A percentile compares a stretch with the other conserved stretches of the same genome.
Evolutionary conservation across 2,888 invertebrate species (phyloP).

Genomic region (Nipponacmea schrenckii): DNA sequence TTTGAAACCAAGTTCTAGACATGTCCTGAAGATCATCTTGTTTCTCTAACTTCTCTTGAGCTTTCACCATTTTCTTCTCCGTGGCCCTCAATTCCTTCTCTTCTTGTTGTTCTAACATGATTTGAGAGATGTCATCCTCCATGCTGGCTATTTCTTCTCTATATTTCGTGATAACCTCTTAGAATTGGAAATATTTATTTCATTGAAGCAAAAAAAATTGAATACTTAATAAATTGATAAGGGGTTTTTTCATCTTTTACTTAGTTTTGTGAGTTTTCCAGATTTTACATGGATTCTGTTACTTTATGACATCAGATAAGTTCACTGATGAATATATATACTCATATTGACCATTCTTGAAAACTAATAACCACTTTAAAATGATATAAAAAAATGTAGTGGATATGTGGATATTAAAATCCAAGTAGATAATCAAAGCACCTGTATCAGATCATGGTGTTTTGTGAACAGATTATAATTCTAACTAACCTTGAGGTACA

Average conservation of each 20-base stretch:
- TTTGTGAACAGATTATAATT: neutral
- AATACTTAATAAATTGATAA: no score
- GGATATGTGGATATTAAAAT: no score
- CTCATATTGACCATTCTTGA: no score
- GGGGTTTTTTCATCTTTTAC: no score
- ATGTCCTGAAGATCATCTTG: constrained; percentile 17
- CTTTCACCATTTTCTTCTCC: constrained; percentile 83
- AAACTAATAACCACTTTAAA: no score
- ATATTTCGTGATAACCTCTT: constrained; percentile 89
- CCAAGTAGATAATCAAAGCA: no score
- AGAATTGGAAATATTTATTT: constrained; percentile 19
- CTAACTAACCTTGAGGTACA: constrained; percentile 76
- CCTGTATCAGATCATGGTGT: no score
- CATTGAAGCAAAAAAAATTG: neutral
- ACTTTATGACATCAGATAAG: no score
- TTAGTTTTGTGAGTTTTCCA: no score
- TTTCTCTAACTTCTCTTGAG: constrained; percentile 73
- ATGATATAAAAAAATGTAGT: no score
- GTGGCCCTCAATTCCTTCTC: constrained; percentile 84
- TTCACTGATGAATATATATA: no score
- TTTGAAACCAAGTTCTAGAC: constrained; percentile 83
- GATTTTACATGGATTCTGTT: no score
- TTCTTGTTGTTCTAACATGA: constrained; percentile 82
- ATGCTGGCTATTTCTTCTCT: constrained; percentile 77
- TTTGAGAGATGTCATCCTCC: constrained; percentile 83